Evolutionary conservation across 1,140 invertebrate genomes (phyloP).

Genomic region (Drosophila navojoa): DNA sequence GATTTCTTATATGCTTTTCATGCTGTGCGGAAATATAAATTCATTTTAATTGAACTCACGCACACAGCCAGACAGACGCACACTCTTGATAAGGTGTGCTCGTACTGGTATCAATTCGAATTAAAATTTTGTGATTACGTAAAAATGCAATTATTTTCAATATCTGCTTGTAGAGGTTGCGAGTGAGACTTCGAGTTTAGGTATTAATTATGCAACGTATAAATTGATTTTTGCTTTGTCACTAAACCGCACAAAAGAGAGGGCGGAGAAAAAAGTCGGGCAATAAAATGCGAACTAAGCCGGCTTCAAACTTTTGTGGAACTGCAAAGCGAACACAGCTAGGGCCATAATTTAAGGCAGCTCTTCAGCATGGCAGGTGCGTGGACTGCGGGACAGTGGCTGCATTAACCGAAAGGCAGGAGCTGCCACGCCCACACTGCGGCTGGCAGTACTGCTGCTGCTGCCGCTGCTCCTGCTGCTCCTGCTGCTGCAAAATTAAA

Average conservation of each 20-base stretch:
- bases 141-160: constrained; percentile 2
- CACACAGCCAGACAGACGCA: background rate
- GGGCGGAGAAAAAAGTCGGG: background rate
- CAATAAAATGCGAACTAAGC: constrained; percentile 27
- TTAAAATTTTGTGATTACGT: background rate
- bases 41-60: constrained; percentile 9
- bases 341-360: constrained; percentile 49
- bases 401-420: constrained; percentile 61
- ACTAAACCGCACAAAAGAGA: background rate
- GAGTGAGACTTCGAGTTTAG: background rate
- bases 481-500: constrained; percentile 63
- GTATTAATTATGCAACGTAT: constrained; percentile 22
- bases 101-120: background rate
- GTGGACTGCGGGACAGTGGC: constrained; percentile 33
- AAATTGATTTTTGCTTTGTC: constrained; percentile 34
- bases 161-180: background rate
- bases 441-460: constrained; percentile 10
- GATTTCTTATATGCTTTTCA: constrained; percentile 22
- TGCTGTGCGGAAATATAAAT: constrained; percentile 19
- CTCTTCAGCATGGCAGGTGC: constrained; percentile 53
- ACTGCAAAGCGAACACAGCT: background rate
- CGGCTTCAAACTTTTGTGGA: constrained; percentile 9
- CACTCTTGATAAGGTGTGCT: background rate
- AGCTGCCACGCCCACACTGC: constrained; percentile 47
- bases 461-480: constrained; percentile 10